Evolutionary conservation across 2,797 vertebrate species (phyloP), one percentile per base, ranked within the genome.

Genomic region (Sebastes minor): DNA sequence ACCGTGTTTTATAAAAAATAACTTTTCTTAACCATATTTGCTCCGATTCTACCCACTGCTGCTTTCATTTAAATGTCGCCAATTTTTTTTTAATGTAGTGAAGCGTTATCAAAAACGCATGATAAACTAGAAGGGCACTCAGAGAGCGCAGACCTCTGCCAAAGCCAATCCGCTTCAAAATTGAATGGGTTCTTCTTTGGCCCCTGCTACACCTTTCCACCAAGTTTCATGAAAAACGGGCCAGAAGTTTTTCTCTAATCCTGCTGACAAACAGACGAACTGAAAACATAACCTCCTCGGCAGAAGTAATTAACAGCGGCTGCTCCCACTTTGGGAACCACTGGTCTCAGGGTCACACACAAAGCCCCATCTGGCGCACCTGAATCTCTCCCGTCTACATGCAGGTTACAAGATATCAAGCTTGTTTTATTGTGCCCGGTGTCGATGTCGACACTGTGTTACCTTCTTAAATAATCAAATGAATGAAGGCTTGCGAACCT

Each of bases 391-490:
- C 3, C 14, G 27, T 46, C 70, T 81, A 8, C 20, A 22, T 57
- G 22, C 35, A 70, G 30, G 38, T 65, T 35, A 72, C 12, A 38
- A 74, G 14, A 63, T 16, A 64, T n/a, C 6, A n/a, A 30, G 8
- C 38, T 23, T 38, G 14, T 74, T 49, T 55, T 22, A 27, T n/a
- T 79, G 7, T 59, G 6, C 62, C 28, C 59, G 53, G 8, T 71
- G 35, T 56, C 33, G 4, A 60, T 74, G 46, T 68, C 35, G n/a
- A 63, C 13, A 25, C 10, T 25, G 2, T 38, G 33, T 69, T 49
- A 52, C n/a, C 12, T 46, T 57, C n/a, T 57, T 63, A 35, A 66
- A 83, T 65, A 38, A 27, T 42, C 13, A 65, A 77, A 69, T 71
- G 5, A 81, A 84, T 55, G 4, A 57, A 12, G 16, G 11, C 61